Evolutionary conservation across 2,797 vertebrate species (phyloP).

Genomic region (Galaxias olidus): DNA sequence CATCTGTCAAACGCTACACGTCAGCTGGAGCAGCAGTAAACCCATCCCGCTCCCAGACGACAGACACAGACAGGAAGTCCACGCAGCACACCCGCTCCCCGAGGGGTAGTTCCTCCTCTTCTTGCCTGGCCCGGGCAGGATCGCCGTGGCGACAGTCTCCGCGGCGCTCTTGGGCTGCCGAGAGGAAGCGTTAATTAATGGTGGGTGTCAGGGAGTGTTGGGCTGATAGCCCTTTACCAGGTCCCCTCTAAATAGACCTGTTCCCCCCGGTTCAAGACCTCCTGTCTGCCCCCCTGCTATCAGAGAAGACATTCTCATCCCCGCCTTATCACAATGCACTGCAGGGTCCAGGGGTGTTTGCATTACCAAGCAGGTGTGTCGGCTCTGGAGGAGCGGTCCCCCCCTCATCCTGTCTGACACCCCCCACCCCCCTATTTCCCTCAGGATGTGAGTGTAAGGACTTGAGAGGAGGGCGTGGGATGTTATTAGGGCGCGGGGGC

Average conservation of each 20-base stretch:
- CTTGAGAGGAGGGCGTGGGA: conserved; percentile 19
- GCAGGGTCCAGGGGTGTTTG: no score
- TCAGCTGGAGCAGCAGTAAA: not conserved
- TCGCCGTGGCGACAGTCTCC: conserved; percentile 20
- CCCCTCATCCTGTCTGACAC: conserved; percentile 35
- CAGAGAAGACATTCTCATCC: no score
- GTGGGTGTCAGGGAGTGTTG: not conserved
- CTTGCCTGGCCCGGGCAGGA: not conserved
- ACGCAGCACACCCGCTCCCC: conserved; percentile 4
- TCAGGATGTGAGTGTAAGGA: conserved; percentile 17
- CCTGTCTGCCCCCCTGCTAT: no score
- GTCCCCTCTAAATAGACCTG: not conserved
- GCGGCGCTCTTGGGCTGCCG: not conserved
- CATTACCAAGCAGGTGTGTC: conserved; percentile 50
- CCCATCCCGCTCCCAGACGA: not conserved
- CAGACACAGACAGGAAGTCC: not conserved
- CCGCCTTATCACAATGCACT: no score
- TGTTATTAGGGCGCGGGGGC: conserved; percentile 21
- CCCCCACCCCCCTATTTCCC: conserved; percentile 16
- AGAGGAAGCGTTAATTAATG: conserved; percentile 8
- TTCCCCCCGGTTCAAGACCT: no score
- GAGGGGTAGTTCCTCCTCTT: conserved; percentile 7
- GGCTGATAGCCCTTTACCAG: not conserved
- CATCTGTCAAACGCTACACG: not conserved
- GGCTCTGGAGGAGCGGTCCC: conserved; percentile 39